These are phyloP conservation scores for Scelioninae gen. 2 DNA, from an alignment of 2,888 invertebrate genomes.

Conservation along the genomic window DNA sequence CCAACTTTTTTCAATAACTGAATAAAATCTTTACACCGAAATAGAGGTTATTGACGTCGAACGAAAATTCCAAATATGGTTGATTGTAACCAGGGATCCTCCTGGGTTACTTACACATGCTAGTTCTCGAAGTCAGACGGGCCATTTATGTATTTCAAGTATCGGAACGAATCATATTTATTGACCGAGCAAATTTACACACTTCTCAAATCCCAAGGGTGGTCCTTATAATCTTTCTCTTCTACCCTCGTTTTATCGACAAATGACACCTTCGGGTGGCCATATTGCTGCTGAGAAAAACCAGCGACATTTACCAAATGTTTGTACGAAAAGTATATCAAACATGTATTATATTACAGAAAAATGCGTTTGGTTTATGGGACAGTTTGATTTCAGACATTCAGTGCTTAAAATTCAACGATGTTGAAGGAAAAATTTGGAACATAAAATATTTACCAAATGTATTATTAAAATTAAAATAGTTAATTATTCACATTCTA, in stretches of 20 bases:
- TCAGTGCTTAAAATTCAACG: too few relatives aligned
- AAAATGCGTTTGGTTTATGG: too few relatives aligned
- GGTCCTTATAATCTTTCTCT: constrained; percentile 64
- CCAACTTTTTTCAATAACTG: too few relatives aligned
- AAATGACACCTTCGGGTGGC: constrained; percentile 52
- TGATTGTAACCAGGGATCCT: constrained; percentile 59
- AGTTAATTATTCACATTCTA: too few relatives aligned
- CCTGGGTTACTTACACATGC: constrained; percentile 67
- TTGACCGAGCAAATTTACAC: constrained; percentile 73
- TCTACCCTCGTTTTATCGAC: constrained; percentile 50
- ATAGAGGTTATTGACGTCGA: constrained; percentile 32
- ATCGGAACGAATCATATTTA: constrained; percentile 76
- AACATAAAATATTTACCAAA: too few relatives aligned
- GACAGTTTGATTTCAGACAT: too few relatives aligned
- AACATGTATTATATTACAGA: too few relatives aligned
- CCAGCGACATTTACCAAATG: constrained; percentile 47
- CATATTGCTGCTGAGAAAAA: constrained; percentile 49
- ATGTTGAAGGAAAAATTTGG: too few relatives aligned
- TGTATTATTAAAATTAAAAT: too few relatives aligned
- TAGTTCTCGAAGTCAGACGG: constrained; percentile 60
- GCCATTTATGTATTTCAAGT: constrained; percentile 69
- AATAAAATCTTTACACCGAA: neutral
- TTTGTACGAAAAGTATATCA: too few relatives aligned
- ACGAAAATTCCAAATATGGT: constrained; percentile 39
- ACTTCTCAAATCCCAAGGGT: constrained; percentile 73